A percentile compares a stretch with the other conserved stretches of the same genome.
These are phyloP conservation scores for Aythya baeri DNA, from an alignment of 2,113 vertebrate species.

Conservation along the genomic window DNA sequence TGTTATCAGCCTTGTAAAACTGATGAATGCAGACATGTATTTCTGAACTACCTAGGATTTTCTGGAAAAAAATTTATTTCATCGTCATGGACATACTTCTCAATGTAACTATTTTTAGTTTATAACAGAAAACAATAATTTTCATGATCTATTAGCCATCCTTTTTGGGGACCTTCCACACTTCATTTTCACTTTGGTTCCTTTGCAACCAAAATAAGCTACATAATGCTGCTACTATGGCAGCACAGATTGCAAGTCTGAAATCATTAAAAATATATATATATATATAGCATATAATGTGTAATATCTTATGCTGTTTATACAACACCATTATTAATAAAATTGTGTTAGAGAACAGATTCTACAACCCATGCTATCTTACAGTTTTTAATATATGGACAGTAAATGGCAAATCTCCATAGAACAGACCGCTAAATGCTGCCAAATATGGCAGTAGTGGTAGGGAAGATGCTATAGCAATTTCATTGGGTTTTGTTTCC, in stretches of 20 bases:
- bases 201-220: neutral
- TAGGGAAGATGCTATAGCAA: neutral
- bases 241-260: neutral
- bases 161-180: neutral
- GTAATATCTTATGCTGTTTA: neutral
- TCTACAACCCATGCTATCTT: neutral
- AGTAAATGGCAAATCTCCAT: neutral
- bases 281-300: neutral
- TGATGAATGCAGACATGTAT: rapidly evolving
- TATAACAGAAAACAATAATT: neutral
- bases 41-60: neutral
- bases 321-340: neutral
- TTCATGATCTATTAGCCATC: neutral
- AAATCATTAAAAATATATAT: neutral
- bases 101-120: neutral
- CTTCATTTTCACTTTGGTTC: neutral
- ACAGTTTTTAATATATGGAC: rapidly evolving
- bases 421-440: neutral
- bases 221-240: neutral
- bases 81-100: neutral
- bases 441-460: neutral
- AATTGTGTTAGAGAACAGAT: neutral
- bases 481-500: neutral
- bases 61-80: neutral
- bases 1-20: neutral